phyloP scores from a whole-genome alignment of 2,797 vertebrate genomes.

The Rhinogobio ventralis region DNA sequence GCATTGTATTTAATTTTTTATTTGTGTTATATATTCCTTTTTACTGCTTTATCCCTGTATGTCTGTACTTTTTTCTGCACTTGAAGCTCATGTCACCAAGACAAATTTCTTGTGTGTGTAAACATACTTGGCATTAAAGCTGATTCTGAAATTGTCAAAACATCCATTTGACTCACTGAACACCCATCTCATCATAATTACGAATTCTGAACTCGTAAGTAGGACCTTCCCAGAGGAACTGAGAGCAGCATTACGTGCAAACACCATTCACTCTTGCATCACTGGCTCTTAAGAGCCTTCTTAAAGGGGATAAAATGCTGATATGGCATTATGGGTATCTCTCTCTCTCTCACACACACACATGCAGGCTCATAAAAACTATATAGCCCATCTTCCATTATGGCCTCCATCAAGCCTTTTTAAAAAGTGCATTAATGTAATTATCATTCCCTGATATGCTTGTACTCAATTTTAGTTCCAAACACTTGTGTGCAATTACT shows the following conservation, averaged over 20 bases:
- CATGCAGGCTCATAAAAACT: background rate
- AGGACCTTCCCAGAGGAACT: background rate
- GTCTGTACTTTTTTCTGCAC: background rate
- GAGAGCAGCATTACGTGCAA: constrained; percentile 20
- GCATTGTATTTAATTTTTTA: background rate
- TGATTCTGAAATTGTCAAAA: background rate
- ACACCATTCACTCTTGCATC: constrained; percentile 10
- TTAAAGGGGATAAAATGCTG: constrained; percentile 54
- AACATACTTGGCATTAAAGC: background rate
- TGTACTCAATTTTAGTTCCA: constrained; percentile 38
- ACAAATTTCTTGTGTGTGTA: background rate
- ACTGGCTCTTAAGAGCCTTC: constrained; percentile 45
- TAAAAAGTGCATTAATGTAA: constrained; percentile 15
- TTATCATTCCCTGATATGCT: constrained; percentile 27
- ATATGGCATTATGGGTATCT: constrained; percentile 39
- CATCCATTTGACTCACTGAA: background rate
- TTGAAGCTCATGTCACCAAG: background rate
- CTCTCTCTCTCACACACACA: background rate
- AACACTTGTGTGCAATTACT: constrained; percentile 31
- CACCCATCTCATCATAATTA: background rate
- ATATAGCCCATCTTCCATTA: constrained; percentile 28
- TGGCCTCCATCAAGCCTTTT: constrained; percentile 20
- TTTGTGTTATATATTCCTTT: background rate
- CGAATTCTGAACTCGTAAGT: constrained; percentile 1
- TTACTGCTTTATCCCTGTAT: background rate